phyloP scores from a whole-genome alignment of 2,888 invertebrate genomes.

The Pseudolycoriella hygida region DNA sequence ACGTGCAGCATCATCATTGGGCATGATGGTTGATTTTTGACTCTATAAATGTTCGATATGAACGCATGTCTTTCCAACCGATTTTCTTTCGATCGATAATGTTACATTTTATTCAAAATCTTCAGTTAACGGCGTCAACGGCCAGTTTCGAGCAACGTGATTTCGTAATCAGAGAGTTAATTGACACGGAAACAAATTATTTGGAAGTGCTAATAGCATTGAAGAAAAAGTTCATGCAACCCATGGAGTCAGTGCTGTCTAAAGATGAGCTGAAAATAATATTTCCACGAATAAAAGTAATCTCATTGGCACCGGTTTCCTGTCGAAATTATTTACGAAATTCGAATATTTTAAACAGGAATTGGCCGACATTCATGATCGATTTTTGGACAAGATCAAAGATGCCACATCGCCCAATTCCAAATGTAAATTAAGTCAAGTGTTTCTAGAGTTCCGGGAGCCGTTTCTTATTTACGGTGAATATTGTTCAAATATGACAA shows the following conservation, averaged over 20 bases:
- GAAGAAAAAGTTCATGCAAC: conserved; percentile 59
- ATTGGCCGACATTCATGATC: conserved; percentile 69
- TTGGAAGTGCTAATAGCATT: conserved; percentile 82
- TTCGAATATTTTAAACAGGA: conserved; percentile 36
- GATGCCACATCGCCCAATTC: conserved; percentile 46
- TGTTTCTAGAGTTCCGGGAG: conserved; percentile 81
- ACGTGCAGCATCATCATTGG: background rate
- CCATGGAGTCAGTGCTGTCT: conserved; percentile 50
- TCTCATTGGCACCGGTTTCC: background rate
- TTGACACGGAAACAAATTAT: conserved; percentile 95
- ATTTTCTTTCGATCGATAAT: conserved; percentile 8
- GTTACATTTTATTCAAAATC: background rate
- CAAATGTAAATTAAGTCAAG: conserved; percentile 48
- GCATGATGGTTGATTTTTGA: background rate
- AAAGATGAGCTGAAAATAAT: conserved; percentile 61
- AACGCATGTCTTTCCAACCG: background rate
- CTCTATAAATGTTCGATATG: background rate
- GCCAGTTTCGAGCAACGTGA: conserved; percentile 72
- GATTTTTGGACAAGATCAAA: conserved; percentile 63
- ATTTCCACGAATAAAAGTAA: conserved; percentile 80
- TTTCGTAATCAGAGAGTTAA: conserved; percentile 79
- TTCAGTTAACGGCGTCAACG: conserved; percentile 34
- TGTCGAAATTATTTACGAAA: too few relatives aligned
- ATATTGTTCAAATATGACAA: conserved; percentile 86
- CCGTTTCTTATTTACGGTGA: conserved; percentile 85